Evolutionary conservation across 2,888 invertebrate species (phyloP).

Genomic region (Itoplectis maculator): DNA sequence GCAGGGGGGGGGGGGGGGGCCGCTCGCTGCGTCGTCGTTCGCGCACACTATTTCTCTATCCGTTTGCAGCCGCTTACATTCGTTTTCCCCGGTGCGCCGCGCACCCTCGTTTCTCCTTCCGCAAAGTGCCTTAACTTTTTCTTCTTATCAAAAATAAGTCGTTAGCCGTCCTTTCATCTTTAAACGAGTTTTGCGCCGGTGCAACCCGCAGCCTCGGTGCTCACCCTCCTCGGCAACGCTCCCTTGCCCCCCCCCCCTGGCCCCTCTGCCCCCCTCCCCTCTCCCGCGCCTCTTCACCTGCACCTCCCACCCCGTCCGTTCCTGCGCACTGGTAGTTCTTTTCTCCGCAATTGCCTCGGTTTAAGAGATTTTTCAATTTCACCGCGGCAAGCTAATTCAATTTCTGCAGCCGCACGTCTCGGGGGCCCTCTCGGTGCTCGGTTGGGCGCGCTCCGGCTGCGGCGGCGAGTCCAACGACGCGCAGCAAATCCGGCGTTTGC

Average conservation of each 20-base stretch:
- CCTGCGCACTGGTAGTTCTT: conserved; percentile 59
- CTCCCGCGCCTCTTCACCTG: too few species aligned
- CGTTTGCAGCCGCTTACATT: conserved; percentile 47
- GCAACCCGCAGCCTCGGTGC: conserved; percentile 52
- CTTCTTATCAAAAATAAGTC: conserved; percentile 85
- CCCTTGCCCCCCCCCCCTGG: too few species aligned
- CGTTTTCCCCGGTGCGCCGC: conserved; percentile 40
- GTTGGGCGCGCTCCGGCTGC: conserved; percentile 23
- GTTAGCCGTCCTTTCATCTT: conserved; percentile 84
- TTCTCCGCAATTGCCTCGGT: conserved; percentile 79
- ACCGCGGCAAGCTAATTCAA: conserved; percentile 81
- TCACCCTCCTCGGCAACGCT: conserved; percentile 51
- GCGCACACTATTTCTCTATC: conserved; percentile 25
- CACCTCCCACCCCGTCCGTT: conserved; percentile 43
- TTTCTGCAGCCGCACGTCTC: conserved; percentile 74
- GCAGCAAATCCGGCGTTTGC: conserved; percentile 56
- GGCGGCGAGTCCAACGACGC: conserved; percentile 41
- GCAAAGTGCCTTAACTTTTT: conserved; percentile 83
- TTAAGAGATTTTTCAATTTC: conserved; percentile 84
- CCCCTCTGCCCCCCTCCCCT: too few species aligned
- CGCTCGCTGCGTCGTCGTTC: conserved; percentile 40
- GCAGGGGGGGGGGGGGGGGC: too few species aligned
- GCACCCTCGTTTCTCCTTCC: conserved; percentile 56
- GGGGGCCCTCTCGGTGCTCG: conserved; percentile 58
- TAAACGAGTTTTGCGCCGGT: conserved; percentile 84